These are phyloP conservation scores for Cettia cetti DNA, from an alignment of 2,113 vertebrate species.

Conservation along the genomic window DNA sequence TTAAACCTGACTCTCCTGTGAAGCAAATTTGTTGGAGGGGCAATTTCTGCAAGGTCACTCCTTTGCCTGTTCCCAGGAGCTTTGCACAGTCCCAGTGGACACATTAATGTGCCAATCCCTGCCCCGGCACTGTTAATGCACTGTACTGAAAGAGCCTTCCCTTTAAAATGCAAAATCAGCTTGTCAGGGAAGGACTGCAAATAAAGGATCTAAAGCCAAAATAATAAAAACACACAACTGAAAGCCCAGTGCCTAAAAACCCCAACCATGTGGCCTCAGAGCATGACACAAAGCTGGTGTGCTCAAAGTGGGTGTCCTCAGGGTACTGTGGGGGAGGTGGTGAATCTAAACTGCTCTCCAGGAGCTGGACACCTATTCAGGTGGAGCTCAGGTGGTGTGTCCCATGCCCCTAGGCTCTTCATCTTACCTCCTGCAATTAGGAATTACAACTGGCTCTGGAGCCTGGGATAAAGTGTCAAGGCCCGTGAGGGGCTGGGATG, in stretches of 20 bases:
- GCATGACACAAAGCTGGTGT: neutral
- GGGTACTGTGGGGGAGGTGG: neutral
- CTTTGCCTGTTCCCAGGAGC: constrained; percentile 21
- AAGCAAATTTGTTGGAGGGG: neutral
- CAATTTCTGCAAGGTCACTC: neutral
- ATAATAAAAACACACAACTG: constrained; percentile 44
- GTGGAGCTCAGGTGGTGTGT: constrained; percentile 18
- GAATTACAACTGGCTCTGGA: neutral
- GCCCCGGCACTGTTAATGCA: constrained; percentile 28
- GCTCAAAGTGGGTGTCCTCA: constrained; percentile 46
- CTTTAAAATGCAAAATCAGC: constrained; percentile 65
- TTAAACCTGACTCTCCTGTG: neutral
- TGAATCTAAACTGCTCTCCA: neutral
- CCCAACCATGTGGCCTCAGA: neutral
- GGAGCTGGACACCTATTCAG: constrained; percentile 4
- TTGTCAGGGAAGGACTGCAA: constrained; percentile 54
- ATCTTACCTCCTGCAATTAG: neutral
- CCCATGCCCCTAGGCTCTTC: neutral
- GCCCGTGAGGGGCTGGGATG: neutral
- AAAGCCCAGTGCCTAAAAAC: constrained; percentile 42
- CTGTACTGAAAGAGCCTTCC: constrained; percentile 42
- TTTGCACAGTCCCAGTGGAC: neutral
- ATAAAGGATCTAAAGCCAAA: constrained; percentile 50
- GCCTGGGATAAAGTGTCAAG: neutral
- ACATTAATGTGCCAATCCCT: constrained; percentile 25